Percentiles rank a stretch among this genome's conserved stretches.
Conservation (phyloP, 2,888 invertebrate genomes). For the Thysanoteuthis rhombus region DNA sequence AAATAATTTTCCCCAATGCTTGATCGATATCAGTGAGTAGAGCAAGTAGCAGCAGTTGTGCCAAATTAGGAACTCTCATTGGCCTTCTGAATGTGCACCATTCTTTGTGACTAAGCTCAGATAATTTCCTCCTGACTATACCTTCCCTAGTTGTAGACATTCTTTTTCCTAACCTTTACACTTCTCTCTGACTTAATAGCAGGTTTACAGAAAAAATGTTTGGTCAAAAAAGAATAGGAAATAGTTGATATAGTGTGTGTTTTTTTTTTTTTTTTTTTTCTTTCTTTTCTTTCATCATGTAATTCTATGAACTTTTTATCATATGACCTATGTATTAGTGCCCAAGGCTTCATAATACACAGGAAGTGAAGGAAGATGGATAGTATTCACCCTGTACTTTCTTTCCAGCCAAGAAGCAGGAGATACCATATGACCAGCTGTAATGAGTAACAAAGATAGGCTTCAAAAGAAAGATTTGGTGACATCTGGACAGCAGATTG, state of each 20-base stretch:
- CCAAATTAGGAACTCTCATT: background rate
- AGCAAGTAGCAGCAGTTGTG: background rate
- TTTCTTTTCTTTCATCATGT: no score
- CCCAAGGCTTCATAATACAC: background rate
- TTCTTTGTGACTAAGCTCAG: background rate
- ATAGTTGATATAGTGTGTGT: background rate
- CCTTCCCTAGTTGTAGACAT: background rate
- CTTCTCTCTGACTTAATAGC: background rate
- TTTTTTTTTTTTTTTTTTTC: background rate
- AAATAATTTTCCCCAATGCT: background rate
- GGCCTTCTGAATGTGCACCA: conserved; percentile 12
- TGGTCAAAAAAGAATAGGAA: background rate
- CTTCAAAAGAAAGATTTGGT: background rate
- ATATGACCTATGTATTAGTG: background rate
- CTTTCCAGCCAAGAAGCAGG: background rate
- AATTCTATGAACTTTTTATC: background rate
- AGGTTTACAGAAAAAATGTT: no score
- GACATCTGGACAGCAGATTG: background rate
- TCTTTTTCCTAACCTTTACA: background rate
- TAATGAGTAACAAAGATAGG: background rate
- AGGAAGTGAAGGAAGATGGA: conserved; percentile 12
- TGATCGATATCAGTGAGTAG: background rate
- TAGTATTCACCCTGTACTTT: background rate
- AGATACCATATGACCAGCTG: background rate
- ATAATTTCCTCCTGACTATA: background rate